phyloP scores from a whole-genome alignment of 2,113 vertebrate species.

The Paedocypris sp. region DNA sequence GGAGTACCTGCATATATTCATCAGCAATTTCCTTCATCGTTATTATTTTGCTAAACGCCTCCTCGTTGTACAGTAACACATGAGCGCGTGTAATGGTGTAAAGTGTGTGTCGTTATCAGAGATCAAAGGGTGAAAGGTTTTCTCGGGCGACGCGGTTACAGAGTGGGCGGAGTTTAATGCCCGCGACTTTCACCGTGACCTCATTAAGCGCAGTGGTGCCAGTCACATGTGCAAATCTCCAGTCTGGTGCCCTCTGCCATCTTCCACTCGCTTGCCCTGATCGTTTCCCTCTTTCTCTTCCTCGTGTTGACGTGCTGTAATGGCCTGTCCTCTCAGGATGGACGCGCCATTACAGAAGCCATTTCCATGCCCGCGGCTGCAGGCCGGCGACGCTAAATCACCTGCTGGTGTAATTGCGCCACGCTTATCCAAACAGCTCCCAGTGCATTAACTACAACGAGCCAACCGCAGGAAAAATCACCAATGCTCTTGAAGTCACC shows the following conservation, averaged over 20 bases:
- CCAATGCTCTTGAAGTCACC: background rate
- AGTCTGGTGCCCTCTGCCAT: constrained; percentile 43
- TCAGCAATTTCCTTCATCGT: background rate
- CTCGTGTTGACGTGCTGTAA: constrained; percentile 57
- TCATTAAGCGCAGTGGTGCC: constrained; percentile 50
- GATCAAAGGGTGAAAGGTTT: constrained; percentile 12
- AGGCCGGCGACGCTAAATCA: constrained; percentile 59
- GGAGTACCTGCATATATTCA: background rate
- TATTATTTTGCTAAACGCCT: background rate
- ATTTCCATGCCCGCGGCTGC: constrained; percentile 62
- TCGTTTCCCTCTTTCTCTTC: constrained; percentile 61
- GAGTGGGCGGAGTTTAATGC: constrained; percentile 19
- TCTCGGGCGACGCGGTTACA: constrained; percentile 9
- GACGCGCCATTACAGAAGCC: constrained; percentile 54
- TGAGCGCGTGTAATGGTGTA: constrained; percentile 16
- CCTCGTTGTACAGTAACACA: background rate
- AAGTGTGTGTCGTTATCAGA: constrained; percentile 9
- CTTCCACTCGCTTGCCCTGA: constrained; percentile 36
- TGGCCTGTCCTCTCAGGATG: constrained; percentile 57
- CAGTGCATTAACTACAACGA: constrained; percentile 58
- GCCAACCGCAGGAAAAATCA: background rate
- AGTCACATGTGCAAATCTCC: constrained; percentile 54
- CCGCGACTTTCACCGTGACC: constrained; percentile 52
- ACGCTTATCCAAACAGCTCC: constrained; percentile 62
- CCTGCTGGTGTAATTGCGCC: constrained; percentile 55